phyloP scores from a whole-genome alignment of 2,888 invertebrate genomes.

The Scrobipalpa atriplicella region DNA sequence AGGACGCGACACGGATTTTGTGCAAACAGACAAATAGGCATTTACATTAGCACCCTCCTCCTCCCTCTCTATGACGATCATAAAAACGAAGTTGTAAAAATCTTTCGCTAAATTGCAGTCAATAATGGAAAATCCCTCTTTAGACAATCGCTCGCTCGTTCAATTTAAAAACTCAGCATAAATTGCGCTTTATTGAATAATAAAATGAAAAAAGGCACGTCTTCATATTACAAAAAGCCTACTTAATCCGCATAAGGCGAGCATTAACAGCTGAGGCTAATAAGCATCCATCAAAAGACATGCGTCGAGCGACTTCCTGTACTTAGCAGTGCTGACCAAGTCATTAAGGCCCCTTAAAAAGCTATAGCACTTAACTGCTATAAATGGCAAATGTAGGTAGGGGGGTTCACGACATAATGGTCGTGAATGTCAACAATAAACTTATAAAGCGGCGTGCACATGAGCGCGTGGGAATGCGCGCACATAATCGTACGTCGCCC shows the following conservation, averaged over 20 bases:
- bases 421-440: constrained; percentile 41
- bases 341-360: constrained; percentile 32
- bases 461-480: constrained; percentile 39
- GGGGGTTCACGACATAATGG: constrained; percentile 34
- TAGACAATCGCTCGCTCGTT: constrained; percentile 24
- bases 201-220: constrained; percentile 20
- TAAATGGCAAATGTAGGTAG: constrained; percentile 32
- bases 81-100: constrained; percentile 43
- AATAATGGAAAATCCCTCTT: constrained; percentile 41
- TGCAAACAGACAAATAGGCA: constrained; percentile 77
- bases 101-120: constrained; percentile 43
- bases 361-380: constrained; percentile 30
- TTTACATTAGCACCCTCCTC: constrained; percentile 71
- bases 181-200: constrained; percentile 4
- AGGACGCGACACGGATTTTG: constrained; percentile 80
- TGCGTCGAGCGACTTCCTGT: constrained; percentile 33
- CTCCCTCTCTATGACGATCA: constrained; percentile 40
- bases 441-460: constrained; percentile 37
- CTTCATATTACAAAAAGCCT: constrained; percentile 29
- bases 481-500: constrained; percentile 35
- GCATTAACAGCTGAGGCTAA: constrained; percentile 33
- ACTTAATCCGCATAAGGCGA: constrained; percentile 32
- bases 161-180: not conserved
- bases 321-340: constrained; percentile 29
- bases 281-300: constrained; percentile 35